A percentile compares a stretch with the other conserved stretches of the same genome.
These are phyloP conservation scores for Xanthorhoe designata DNA, from an alignment of 2,888 invertebrate genomes.

Conservation along the genomic window DNA sequence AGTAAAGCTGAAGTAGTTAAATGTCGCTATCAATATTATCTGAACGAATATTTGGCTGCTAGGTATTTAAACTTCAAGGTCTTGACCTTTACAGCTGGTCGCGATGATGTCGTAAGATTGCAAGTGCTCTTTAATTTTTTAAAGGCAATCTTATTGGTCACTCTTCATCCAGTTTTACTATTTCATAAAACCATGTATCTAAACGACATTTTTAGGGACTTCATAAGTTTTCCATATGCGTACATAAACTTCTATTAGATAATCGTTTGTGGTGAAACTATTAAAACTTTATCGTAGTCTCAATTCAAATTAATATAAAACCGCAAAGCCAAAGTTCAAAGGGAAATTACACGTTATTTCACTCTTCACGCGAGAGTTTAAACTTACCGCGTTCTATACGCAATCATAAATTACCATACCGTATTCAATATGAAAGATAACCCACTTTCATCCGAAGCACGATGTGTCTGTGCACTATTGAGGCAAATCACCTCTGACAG, in stretches of 20 bases:
- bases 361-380: constrained; percentile 11
- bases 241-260: neutral
- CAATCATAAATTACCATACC: constrained; percentile 38
- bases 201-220: neutral
- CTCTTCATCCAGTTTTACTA: neutral
- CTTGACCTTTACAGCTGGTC: constrained; percentile 52
- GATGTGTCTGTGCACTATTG: constrained; percentile 49
- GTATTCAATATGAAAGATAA: constrained; percentile 47
- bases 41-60: constrained; percentile 61
- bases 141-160: neutral
- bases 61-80: constrained; percentile 56
- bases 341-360: constrained; percentile 12
- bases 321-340: constrained; percentile 20
- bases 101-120: constrained; percentile 8
- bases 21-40: neutral
- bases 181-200: neutral
- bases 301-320: neutral
- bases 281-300: neutral
- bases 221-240: neutral
- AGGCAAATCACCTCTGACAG: constrained; percentile 53
- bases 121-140: constrained; percentile 6
- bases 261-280: neutral
- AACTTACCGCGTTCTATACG: constrained; percentile 27
- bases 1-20: constrained; percentile 54
- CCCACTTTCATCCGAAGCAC: constrained; percentile 56